Evolutionary conservation across 2,888 invertebrate species (phyloP).

Genomic region (Dichetophora obliterata): DNA sequence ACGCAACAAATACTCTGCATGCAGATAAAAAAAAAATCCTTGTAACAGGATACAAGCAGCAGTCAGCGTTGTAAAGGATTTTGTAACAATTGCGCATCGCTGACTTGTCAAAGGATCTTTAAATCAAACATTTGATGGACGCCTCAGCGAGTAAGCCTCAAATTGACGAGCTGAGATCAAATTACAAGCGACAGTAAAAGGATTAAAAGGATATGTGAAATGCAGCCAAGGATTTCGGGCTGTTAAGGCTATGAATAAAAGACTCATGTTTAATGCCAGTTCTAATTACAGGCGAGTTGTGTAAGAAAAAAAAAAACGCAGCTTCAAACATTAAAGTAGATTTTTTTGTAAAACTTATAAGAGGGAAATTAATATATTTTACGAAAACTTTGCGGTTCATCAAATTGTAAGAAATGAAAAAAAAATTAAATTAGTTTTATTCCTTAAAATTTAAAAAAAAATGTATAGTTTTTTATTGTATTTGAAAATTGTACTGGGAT

Average conservation of each 20-base stretch:
- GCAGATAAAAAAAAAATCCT: neutral
- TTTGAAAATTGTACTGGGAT: no score
- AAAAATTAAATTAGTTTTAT: no score
- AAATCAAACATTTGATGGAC: conserved; percentile 32
- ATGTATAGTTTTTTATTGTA: no score
- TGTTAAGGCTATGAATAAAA: neutral
- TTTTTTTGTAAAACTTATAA: no score
- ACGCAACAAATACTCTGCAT: neutral
- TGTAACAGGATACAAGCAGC: conserved; percentile 23
- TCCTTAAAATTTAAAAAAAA: no score
- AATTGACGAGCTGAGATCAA: conserved; percentile 24
- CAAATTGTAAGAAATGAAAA: no score
- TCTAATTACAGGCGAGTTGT: conserved; percentile 5
- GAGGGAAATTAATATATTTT: no score
- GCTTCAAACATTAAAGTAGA: no score
- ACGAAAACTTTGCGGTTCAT: no score
- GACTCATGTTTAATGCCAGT: conserved; percentile 22
- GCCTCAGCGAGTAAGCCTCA: conserved; percentile 2
- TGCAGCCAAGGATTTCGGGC: no score
- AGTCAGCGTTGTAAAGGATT: neutral
- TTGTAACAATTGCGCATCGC: conserved; percentile 27
- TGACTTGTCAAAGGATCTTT: conserved; percentile 37
- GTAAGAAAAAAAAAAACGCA: no score
- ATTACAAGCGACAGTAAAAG: conserved; percentile 34
- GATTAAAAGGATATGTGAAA: conserved; percentile 9